Percentiles rank a stretch among this genome's conserved stretches.
phyloP scores from a whole-genome alignment of 92 coral and sea anemone species.

The Pocillopora meandrina region DNA sequence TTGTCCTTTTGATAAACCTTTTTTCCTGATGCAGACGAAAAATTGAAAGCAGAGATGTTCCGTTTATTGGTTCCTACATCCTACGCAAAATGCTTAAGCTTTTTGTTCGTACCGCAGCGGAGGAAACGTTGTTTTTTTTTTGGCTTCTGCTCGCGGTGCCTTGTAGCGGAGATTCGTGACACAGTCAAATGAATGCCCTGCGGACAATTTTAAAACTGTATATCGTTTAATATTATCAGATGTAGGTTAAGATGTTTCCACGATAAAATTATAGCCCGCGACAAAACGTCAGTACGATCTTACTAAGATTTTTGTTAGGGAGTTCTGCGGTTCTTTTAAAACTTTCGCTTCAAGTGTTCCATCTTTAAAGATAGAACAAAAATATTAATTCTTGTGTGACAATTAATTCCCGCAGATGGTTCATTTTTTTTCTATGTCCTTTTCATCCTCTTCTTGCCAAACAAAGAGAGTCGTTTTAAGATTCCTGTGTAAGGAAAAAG shows the following conservation, averaged over 20 bases:
- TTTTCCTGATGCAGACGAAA: not conserved
- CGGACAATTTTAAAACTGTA: slow-evolving; percentile 32
- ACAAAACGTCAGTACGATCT: not conserved
- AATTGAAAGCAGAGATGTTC: not conserved
- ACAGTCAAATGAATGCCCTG: not conserved
- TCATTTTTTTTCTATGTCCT: not conserved
- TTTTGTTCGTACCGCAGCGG: not conserved
- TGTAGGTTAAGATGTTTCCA: slow-evolving; percentile 16
- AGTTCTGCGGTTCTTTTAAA: not conserved
- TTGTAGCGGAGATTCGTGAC: slow-evolving; percentile 7
- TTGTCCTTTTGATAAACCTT: not conserved
- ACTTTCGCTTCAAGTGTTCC: not conserved
- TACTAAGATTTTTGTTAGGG: not conserved
- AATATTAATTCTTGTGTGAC: not conserved
- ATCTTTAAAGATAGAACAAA: not conserved
- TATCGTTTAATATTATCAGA: slow-evolving; percentile 27
- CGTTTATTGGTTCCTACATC: slow-evolving; percentile 26
- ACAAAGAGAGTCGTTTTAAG: slow-evolving; percentile 1
- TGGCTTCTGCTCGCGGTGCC: not conserved
- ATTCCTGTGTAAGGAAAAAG: slow-evolving; percentile 4
- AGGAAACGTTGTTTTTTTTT: not conserved
- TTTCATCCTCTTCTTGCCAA: not conserved
- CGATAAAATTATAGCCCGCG: slow-evolving; percentile 9
- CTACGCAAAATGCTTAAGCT: not conserved
- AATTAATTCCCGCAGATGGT: not conserved